Conservation (phyloP, 2,888 invertebrate genomes). For the Thysanoteuthis rhombus region DNA sequence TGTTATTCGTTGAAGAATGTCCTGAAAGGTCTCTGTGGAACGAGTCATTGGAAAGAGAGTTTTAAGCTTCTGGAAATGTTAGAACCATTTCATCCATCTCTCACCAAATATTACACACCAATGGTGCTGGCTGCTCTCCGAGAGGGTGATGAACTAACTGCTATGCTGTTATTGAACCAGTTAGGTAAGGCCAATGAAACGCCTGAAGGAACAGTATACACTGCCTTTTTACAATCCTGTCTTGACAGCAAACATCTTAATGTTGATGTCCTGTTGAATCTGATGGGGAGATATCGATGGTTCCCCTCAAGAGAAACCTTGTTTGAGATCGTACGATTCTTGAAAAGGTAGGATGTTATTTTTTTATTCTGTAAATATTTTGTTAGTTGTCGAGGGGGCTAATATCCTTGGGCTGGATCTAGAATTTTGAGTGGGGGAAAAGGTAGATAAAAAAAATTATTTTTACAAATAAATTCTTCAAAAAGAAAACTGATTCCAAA, state of each 20-base stretch:
- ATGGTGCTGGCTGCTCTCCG: neutral
- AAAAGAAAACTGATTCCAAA: no score
- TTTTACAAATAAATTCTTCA: no score
- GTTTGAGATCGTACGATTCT: neutral
- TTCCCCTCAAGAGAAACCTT: neutral
- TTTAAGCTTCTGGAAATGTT: neutral
- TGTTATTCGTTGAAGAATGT: slow-evolving; percentile 1
- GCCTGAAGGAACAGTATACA: neutral
- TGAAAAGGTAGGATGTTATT: neutral
- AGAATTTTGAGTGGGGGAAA: no score
- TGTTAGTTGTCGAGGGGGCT: no score
- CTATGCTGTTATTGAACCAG: neutral
- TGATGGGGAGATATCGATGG: slow-evolving; percentile 23
- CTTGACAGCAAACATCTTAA: neutral
- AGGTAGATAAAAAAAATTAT: no score
- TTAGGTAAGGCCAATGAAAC: neutral
- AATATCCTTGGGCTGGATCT: no score
- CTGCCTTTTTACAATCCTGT: neutral
- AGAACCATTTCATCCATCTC: neutral
- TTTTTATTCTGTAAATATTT: neutral
- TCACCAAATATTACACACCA: neutral
- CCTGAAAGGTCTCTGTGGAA: neutral
- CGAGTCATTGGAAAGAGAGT: neutral
- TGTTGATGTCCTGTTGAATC: neutral
- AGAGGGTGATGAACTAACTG: neutral